phyloP scores from a whole-genome alignment of 2,888 invertebrate genomes.

The Escarpia spicata region DNA sequence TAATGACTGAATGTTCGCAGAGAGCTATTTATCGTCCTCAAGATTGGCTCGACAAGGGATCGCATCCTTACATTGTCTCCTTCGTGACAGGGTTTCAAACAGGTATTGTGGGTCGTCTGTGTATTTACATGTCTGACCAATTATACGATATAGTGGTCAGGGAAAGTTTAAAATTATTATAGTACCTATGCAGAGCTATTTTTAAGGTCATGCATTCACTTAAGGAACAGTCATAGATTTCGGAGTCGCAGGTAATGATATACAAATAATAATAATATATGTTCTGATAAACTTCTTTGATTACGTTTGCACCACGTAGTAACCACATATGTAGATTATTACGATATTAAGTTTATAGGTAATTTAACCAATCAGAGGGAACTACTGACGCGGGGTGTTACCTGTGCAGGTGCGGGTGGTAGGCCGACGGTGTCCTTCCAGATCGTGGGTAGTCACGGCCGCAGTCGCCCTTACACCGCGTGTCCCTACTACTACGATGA shows the following conservation, averaged over 20 bases:
- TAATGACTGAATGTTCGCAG: background rate
- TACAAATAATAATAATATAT: no score
- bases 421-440: background rate
- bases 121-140: background rate
- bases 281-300: no score
- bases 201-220: no score
- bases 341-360: background rate
- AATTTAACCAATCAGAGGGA: background rate
- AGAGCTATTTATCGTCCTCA: background rate
- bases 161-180: background rate
- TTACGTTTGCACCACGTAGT: no score
- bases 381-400: background rate
- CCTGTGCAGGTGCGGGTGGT: background rate
- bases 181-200: no score
- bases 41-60: background rate
- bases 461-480: background rate
- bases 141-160: background rate
- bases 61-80: conserved; percentile 4
- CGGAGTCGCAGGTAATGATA: no score
- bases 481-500: background rate
- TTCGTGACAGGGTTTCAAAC: background rate
- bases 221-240: no score
- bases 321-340: background rate
- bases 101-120: background rate
- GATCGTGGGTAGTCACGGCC: background rate